Base-by-base conservation (phyloP, 2,113 vertebrate species). In the Zootoca vivipara region DNA sequence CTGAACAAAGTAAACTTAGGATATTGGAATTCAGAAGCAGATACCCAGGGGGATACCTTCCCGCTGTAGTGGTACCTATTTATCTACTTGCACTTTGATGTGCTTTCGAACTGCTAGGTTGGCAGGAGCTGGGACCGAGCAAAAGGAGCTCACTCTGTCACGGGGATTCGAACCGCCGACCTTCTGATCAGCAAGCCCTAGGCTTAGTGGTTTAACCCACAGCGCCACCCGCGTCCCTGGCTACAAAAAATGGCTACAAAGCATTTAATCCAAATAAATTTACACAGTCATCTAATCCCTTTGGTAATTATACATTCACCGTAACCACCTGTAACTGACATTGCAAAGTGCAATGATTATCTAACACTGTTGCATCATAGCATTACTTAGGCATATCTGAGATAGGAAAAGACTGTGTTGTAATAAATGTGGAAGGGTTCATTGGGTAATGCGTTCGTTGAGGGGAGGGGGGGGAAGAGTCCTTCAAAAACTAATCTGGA, bases 401-500 rank as follows among this genome's bases (percentile, higher is more conserved):
- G 9, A 91, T 92, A 87, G 42, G 46, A 78, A 52, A 77, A 91
- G 13, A 24, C 88, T 58, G 18, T 93, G 65, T 78, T 87, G 88
- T 84, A 91, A 56, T 0, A 9, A 77, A 69, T 67, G 89, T 86
- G 92, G 5, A 64, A 85, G 83, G 85, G 90, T 87, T 93, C 62
- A 52, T 58, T 69, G 81, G 7, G 16, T 75, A 89, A 85, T 3
- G 1, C 38, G 38, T 92, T 52, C 78, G 72, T 91, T 87, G 85
- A 65, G 58, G 82, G 69, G 58, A 82, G 69, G 52, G 78, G 46
- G 58, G 83, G 69, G n/a, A n/a, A 42, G 40, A 92, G 90, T 8
- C 85, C 92, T 94, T 85, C 93, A 84, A 77, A 77, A 79, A 89
- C 82, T 80, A 87, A 92, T 89, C 64, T 92, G 56, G 90, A 94